Evolutionary conservation across 2,797 vertebrate genomes (phyloP).

Genomic region (Mus minutoides): DNA sequence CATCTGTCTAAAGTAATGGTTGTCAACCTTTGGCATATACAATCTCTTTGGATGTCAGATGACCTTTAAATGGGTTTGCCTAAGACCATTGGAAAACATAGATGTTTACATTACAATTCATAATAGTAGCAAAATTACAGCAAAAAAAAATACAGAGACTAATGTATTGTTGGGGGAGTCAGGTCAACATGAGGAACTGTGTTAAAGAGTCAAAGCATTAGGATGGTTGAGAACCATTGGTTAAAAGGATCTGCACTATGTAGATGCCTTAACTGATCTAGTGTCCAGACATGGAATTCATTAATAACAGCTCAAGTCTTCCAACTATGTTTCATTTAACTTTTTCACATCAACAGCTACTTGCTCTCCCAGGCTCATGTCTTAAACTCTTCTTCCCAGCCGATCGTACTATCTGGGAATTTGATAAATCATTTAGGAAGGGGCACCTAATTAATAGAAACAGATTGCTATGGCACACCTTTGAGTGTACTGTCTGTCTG

Average conservation of each 20-base stretch:
- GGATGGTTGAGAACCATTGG: not conserved
- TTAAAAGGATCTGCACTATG: not conserved
- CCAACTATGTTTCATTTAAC: not conserved
- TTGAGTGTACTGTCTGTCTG: not conserved
- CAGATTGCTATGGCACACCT: not conserved
- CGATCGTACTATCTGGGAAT: not conserved
- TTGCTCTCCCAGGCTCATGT: not conserved
- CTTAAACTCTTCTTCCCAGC: not conserved
- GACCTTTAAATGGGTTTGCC: not conserved
- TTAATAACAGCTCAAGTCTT: not conserved
- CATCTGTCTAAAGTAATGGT: not conserved
- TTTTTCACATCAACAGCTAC: not conserved
- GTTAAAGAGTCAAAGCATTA: not conserved
- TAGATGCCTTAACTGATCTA: not conserved
- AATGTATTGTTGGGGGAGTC: not conserved
- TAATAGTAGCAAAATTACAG: not conserved
- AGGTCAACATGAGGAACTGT: not conserved
- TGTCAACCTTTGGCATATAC: not conserved
- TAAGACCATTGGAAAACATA: not conserved
- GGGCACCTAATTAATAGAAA: not conserved
- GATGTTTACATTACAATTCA: not conserved
- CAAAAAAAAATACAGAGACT: not conserved
- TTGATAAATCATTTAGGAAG: not conserved
- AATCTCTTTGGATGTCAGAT: not conserved
- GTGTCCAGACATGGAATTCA: not conserved